Base-by-base conservation (phyloP, 2,888 invertebrate genomes). In the Sesia apiformis region DNA sequence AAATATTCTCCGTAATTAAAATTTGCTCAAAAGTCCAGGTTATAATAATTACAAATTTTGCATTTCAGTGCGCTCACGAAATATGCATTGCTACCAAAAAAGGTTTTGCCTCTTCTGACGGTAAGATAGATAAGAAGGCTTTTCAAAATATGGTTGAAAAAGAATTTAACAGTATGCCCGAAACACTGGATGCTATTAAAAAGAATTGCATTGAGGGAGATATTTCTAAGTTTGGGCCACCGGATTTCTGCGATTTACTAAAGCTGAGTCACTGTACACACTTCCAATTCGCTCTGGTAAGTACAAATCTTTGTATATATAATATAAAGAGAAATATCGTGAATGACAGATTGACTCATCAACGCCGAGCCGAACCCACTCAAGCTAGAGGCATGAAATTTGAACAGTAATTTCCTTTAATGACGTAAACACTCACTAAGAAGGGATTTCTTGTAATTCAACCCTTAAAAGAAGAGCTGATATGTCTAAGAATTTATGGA, bases 151-250 rank as follows among this genome's bases (percentile, higher is more conserved):
- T 0, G 0, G 0, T 70, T 0, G 63, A 60, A 0, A 60, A 60
- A 3, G 38, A 55, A 0, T 49, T 66, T 3, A 58, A 53, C 3
- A 52, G 51, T 2, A 54, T 60, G 1, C 57, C 63, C 6, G 65
- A 64, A 4, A 3, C 66, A 4, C 3, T 55, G 0, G 58, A 60
- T 0, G 46, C 6, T 2, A 40, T 72, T 1, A 64, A 60, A 38
- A 59, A 65, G 0, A 63, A 69, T 3, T 76, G 76, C 40, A 3
- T 73, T 1, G 51, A 64, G 3, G 62, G 60, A 5, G 69, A 72
- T 38, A 2, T 69, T 0, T 55, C 62, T 0, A 61, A 57, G 4
- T 67, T 58, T 23, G 74, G 71, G 0, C 53, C 57, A 0, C 43
- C 61, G 0, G 68, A 70, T 3, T 38, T 62, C 3, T 73, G 75